Evolutionary conservation across 2,113 vertebrate genomes (phyloP).

Genomic region (Hypocryptadius cinnamomeus): DNA sequence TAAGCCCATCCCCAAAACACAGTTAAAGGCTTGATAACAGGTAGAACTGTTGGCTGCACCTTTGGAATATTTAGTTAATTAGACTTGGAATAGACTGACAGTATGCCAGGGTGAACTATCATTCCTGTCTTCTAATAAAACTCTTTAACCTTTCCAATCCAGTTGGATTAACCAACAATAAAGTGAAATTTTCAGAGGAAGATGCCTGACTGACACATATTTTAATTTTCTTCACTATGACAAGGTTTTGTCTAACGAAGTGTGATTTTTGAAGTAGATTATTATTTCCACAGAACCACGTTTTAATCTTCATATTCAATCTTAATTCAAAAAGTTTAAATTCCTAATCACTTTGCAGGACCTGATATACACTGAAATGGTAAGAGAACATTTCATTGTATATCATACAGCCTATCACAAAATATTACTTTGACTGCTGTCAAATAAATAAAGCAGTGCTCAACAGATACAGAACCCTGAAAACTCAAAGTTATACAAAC

Average conservation of each 20-base stretch:
- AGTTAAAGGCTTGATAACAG: background rate
- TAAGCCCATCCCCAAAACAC: background rate
- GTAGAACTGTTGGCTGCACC: background rate
- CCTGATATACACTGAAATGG: background rate
- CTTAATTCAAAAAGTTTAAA: background rate
- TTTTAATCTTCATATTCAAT: background rate
- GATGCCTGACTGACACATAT: background rate
- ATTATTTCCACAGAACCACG: background rate
- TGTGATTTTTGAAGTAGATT: background rate
- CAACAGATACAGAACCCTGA: fast-evolving
- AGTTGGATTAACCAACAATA: background rate
- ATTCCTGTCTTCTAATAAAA: background rate
- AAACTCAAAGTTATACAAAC: background rate
- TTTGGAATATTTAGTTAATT: background rate
- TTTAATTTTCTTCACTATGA: background rate
- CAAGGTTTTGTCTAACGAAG: background rate
- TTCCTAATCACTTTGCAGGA: background rate
- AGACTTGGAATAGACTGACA: background rate
- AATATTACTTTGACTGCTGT: background rate
- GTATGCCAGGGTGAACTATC: background rate
- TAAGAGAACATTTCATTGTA: background rate
- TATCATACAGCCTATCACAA: background rate
- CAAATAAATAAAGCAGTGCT: background rate
- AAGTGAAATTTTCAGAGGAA: background rate
- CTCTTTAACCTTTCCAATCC: background rate